These are phyloP conservation scores for Colossoma macropomum DNA, from an alignment of 2,113 vertebrate species.

Conservation along the genomic window DNA sequence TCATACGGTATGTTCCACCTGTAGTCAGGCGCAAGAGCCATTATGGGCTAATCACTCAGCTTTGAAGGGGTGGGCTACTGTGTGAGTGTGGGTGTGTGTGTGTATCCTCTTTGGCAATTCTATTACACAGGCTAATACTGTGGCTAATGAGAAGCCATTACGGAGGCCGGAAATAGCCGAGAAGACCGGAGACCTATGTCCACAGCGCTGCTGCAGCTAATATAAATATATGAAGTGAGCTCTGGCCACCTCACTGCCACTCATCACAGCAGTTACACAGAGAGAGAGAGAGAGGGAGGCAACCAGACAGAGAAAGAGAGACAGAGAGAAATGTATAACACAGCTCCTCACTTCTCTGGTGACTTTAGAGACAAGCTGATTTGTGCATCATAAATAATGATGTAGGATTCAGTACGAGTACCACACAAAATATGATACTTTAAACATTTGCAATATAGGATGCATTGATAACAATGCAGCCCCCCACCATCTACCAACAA, in stretches of 20 bases:
- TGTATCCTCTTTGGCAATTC: slow-evolving; percentile 51
- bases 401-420: too few relatives aligned
- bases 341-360: too few relatives aligned
- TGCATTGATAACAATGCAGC: too few relatives aligned
- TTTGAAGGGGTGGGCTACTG: not conserved
- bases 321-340: too few relatives aligned
- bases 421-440: too few relatives aligned
- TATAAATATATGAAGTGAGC: slow-evolving; percentile 58
- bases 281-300: not conserved
- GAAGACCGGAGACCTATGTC: slow-evolving; percentile 9
- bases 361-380: too few relatives aligned
- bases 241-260: slow-evolving; percentile 32
- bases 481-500: too few relatives aligned
- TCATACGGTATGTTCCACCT: not conserved
- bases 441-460: too few relatives aligned
- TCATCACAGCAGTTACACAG: not conserved
- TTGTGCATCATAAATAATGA: too few relatives aligned
- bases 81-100: slow-evolving; percentile 4
- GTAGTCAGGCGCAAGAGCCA: not conserved
- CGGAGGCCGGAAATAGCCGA: slow-evolving; percentile 58
- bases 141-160: slow-evolving; percentile 64
- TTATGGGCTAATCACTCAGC: not conserved
- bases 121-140: slow-evolving; percentile 60
- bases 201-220: slow-evolving; percentile 16
- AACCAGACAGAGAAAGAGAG: too few relatives aligned